Conservation (phyloP, 2,888 invertebrate genomes). For the Homarus gammarus region DNA sequence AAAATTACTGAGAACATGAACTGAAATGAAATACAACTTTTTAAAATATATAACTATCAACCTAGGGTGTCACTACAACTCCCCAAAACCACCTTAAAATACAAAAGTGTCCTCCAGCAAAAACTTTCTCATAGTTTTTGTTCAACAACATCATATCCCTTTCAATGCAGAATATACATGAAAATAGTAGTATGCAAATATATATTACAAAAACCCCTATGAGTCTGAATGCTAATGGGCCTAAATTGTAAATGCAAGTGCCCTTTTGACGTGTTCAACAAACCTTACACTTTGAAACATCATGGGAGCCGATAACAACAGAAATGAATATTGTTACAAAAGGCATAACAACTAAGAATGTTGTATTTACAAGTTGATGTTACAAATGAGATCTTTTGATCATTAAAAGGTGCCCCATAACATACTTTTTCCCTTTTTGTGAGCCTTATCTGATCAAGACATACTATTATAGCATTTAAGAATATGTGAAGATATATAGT, state of each 20-base stretch:
- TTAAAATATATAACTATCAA: constrained; percentile 12
- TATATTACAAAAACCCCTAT: constrained; percentile 15
- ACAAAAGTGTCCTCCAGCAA: constrained; percentile 18
- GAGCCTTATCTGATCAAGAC: constrained; percentile 3
- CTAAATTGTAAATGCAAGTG: constrained; percentile 28
- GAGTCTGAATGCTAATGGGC: constrained; percentile 20
- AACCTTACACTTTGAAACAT: constrained; percentile 18
- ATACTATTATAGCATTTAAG: not conserved
- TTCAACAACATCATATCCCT: constrained; percentile 26
- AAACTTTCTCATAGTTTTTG: constrained; percentile 19
- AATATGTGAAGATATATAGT: not conserved
- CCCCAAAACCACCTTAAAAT: not conserved
- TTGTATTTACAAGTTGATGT: constrained; percentile 11
- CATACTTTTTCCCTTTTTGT: not conserved
- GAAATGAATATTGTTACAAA: constrained; percentile 14
- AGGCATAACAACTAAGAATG: constrained; percentile 21
- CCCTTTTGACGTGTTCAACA: constrained; percentile 36
- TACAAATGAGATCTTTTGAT: constrained; percentile 37
- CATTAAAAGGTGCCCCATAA: constrained; percentile 25
- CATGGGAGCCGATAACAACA: constrained; percentile 1
- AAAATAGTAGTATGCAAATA: constrained; percentile 32
- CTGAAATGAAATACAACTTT: constrained; percentile 9
- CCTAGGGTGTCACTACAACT: constrained; percentile 12
- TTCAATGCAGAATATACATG: constrained; percentile 22
- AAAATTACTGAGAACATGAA: constrained; percentile 2